Percentiles rank a stretch among this genome's conserved stretches.
Evolutionary conservation across 2,888 invertebrate species (phyloP).

Genomic region (Helobdella robusta): DNA sequence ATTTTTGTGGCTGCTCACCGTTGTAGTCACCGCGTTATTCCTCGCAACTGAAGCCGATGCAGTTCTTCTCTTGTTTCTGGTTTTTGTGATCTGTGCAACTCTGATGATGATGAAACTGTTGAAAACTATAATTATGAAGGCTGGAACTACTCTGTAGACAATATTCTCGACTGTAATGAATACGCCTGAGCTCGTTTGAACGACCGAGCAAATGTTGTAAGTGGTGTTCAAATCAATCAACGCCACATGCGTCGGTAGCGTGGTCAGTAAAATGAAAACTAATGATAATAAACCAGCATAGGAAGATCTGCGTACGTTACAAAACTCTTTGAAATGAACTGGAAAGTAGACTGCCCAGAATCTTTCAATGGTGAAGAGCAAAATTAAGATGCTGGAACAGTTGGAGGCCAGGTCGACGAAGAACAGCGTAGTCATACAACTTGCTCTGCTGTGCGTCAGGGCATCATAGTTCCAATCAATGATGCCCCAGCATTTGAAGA

Average conservation of each 20-base stretch:
- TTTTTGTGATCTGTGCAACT: constrained; percentile 26
- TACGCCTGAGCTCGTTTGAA: constrained; percentile 27
- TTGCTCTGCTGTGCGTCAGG: constrained; percentile 26
- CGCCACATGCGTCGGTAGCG: constrained; percentile 34
- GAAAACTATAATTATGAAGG: constrained; percentile 34
- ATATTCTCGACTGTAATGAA: constrained; percentile 32
- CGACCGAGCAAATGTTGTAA: constrained; percentile 30
- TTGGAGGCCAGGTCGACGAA: constrained; percentile 34
- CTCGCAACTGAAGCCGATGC: neutral
- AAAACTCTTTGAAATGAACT: constrained; percentile 34
- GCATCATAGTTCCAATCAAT: constrained; percentile 27
- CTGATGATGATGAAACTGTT: constrained; percentile 36
- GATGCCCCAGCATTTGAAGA: constrained; percentile 34
- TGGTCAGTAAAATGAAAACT: constrained; percentile 27
- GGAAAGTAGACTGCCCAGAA: constrained; percentile 36
- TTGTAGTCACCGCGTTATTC: neutral
- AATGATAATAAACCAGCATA: constrained; percentile 26
- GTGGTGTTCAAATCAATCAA: constrained; percentile 28
- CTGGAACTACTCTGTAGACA: constrained; percentile 33
- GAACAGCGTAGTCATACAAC: constrained; percentile 34
- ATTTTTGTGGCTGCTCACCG: neutral
- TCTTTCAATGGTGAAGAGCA: constrained; percentile 36
- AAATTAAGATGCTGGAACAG: constrained; percentile 36
- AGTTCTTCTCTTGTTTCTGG: neutral
- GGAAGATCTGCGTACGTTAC: constrained; percentile 33